Conservation (phyloP, 2,888 invertebrate species). For the Sphaeridia pumilis region DNA sequence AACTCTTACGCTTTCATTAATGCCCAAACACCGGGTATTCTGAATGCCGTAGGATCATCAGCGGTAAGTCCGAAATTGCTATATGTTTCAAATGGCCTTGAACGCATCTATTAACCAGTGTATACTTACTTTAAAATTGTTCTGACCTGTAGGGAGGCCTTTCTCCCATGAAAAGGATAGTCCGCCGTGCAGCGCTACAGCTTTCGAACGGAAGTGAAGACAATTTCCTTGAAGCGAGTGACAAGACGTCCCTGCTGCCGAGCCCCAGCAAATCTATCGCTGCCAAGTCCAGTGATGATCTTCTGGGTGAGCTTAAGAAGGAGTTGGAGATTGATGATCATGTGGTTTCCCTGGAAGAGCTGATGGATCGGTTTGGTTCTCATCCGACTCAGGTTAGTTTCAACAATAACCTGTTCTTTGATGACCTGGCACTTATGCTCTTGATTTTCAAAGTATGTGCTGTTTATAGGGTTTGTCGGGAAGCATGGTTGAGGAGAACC, state of each 20-base stretch:
- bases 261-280: constrained; percentile 37
- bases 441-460: background rate
- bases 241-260: too few species aligned
- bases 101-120: background rate
- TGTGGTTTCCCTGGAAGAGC: constrained; percentile 90
- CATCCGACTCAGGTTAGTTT: constrained; percentile 81
- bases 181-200: background rate
- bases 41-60: constrained; percentile 17
- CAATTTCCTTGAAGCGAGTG: too few species aligned
- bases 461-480: constrained; percentile 49
- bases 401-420: background rate
- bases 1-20: constrained; percentile 24
- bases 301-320: constrained; percentile 91
- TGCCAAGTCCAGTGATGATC: constrained; percentile 66
- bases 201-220: background rate
- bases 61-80: constrained; percentile 6
- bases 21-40: constrained; percentile 22
- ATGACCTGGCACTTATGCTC: background rate
- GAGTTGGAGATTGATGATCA: constrained; percentile 99
- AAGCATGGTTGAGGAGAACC: constrained; percentile 47
- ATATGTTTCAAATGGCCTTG: background rate
- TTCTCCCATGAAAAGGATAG: background rate
- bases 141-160: background rate
- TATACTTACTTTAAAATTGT: background rate
- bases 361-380: constrained; percentile 90